phyloP scores from a whole-genome alignment of 2,797 vertebrate species.

The Decapterus maruadsi region DNA sequence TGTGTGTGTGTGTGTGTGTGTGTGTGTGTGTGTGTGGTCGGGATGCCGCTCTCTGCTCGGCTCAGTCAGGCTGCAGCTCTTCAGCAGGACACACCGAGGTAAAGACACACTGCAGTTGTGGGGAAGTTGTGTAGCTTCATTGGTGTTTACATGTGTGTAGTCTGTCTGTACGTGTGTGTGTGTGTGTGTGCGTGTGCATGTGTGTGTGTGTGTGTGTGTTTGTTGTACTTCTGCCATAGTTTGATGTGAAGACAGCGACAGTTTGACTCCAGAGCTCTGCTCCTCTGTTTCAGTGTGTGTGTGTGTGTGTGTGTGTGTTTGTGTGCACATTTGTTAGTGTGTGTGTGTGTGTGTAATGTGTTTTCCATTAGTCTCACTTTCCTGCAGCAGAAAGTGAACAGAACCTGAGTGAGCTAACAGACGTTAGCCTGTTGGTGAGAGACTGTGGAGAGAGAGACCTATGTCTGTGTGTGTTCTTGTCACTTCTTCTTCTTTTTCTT shows the following conservation, averaged over 20 bases:
- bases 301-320: not conserved
- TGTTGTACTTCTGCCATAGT: not conserved
- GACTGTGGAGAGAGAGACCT: not conserved
- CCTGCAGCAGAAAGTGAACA: not conserved
- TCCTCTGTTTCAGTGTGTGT: not conserved
- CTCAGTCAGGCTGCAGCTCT: slow-evolving; percentile 62
- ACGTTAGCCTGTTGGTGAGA: not conserved
- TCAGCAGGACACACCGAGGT: slow-evolving; percentile 76
- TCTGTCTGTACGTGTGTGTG: not conserved
- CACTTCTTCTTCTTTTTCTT: no score
- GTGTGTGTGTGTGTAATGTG: not conserved
- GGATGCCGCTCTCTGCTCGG: slow-evolving; percentile 60
- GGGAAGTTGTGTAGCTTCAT: not conserved
- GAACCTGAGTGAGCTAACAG: not conserved
- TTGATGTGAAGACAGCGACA: slow-evolving; percentile 12
- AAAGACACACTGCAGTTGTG: slow-evolving; percentile 45
- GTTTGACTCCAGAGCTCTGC: not conserved
- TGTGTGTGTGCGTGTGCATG: not conserved
- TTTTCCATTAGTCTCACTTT: not conserved
- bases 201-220: not conserved
- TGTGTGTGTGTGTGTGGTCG: slow-evolving; percentile 51
- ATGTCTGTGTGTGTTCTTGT: not conserved
- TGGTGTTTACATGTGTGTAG: not conserved
- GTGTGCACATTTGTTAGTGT: not conserved
- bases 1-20: slow-evolving; percentile 8